phyloP scores from a whole-genome alignment of 2,113 vertebrate species.

The Xiphophorus couchianus region DNA sequence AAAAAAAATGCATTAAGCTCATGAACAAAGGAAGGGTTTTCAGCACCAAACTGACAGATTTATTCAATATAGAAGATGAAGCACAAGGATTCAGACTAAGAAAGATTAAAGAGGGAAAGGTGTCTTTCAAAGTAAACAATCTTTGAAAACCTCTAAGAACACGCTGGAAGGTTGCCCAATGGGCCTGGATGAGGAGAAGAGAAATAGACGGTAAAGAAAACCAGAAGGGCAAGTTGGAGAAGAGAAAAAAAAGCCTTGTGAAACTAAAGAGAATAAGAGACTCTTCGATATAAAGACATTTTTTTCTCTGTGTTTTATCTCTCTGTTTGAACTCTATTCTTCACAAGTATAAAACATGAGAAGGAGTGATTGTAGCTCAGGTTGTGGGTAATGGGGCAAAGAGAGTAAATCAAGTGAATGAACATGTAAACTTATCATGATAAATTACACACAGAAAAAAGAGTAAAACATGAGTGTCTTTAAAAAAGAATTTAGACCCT shows the following conservation, averaged over 20 bases:
- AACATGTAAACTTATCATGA: slow-evolving; percentile 39
- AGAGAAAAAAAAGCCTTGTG: slow-evolving; percentile 23
- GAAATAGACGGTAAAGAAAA: slow-evolving; percentile 41
- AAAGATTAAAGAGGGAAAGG: slow-evolving; percentile 42
- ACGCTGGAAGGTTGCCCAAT: slow-evolving; percentile 41
- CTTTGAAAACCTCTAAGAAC: slow-evolving; percentile 40
- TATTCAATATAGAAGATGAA: slow-evolving; percentile 12
- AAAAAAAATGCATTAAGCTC: slow-evolving; percentile 2
- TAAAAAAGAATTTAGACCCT: slow-evolving; percentile 13
- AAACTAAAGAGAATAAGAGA: slow-evolving; percentile 7
- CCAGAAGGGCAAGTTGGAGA: slow-evolving; percentile 58
- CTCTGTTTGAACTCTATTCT: slow-evolving; percentile 19
- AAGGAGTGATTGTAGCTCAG: not conserved
- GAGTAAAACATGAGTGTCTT: not conserved
- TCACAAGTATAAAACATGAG: slow-evolving; percentile 18
- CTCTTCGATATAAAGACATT: slow-evolving; percentile 5
- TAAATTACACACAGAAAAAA: slow-evolving; percentile 1
- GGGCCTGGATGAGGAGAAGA: slow-evolving; percentile 26
- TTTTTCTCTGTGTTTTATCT: slow-evolving; percentile 9
- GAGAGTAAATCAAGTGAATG: slow-evolving; percentile 41
- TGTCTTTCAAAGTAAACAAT: slow-evolving; percentile 53
- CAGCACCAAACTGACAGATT: slow-evolving; percentile 6
- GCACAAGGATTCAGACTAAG: slow-evolving; percentile 14
- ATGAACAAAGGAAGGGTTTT: slow-evolving; percentile 18
- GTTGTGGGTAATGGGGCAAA: slow-evolving; percentile 1